Conservation (phyloP, 1,140 invertebrate genomes). For the Drosophila saltans region DNA sequence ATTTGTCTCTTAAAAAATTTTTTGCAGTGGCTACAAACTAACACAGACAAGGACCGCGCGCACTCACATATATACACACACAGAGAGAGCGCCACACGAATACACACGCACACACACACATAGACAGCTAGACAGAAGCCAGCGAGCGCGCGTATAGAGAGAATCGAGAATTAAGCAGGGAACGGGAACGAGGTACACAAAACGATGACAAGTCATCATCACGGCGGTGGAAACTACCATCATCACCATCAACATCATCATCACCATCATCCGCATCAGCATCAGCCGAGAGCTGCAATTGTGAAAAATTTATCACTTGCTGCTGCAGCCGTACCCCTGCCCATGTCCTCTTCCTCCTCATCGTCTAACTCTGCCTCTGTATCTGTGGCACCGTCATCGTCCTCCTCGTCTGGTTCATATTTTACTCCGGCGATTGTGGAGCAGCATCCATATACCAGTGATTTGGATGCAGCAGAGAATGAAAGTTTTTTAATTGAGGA, state of each 20-base stretch:
- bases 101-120: constrained; percentile 21
- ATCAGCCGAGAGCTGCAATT: constrained; percentile 52
- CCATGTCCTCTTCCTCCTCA: constrained; percentile 37
- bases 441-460: constrained; percentile 65
- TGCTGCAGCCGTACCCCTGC: constrained; percentile 64
- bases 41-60: constrained; percentile 52
- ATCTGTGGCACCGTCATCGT: constrained; percentile 46
- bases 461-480: constrained; percentile 58
- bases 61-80: constrained; percentile 44
- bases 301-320: constrained; percentile 71
- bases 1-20: constrained; percentile 61
- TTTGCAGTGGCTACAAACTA: constrained; percentile 44
- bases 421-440: constrained; percentile 47
- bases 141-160: constrained; percentile 28
- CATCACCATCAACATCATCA: constrained; percentile 41
- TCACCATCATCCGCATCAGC: constrained; percentile 21
- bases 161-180: constrained; percentile 21
- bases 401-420: constrained; percentile 52
- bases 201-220: constrained; percentile 77
- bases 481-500: constrained; percentile 76
- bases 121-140: constrained; percentile 24
- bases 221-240: constrained; percentile 67
- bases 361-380: constrained; percentile 34
- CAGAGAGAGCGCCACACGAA: constrained; percentile 11
- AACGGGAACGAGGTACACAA: constrained; percentile 16